Base-by-base conservation (phyloP, 2,113 vertebrate species). In the Cynoglossus semilaevis region DNA sequence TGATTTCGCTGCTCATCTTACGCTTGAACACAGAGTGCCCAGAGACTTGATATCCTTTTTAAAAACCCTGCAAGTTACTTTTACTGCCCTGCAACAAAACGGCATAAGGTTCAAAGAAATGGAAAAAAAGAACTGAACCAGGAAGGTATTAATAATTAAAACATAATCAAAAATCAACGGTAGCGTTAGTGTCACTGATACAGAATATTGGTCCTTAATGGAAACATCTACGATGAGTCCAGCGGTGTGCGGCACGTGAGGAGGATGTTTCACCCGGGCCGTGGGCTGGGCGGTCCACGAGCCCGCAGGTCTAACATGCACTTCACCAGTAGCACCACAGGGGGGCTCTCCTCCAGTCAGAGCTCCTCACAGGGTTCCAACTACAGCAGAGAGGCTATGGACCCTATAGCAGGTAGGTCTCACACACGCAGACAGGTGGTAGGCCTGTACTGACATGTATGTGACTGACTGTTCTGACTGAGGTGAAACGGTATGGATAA, bases 21-120 rank as follows among this genome's bases (percentile, higher is more conserved):
- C 97, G 92, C 96, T 99, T 93, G 97, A 99, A 95, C 97, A 99
- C 92, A 96, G 97, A 94, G 96, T 96, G 88, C 95, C 96, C 88
- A 96, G 97, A 93, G 97, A 99, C 92, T 90, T 98, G 93, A 99
- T 99, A 98, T 99, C 97, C 96, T 99, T 97, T 92, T 43, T 1
- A 55, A 15, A 9, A n/a, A n/a, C n/a, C n/a, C n/a, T n/a, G n/a
- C n/a, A n/a, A 8, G 22, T 29, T 29, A 6, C 22, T 29, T 29
- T 29, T 29, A 29, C 22, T 29, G 22, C n/a, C n/a, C n/a, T n/a
- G n/a, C n/a, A n/a, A n/a, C n/a, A n/a, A n/a, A n/a, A n/a, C n/a
- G n/a, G n/a, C 22, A 29, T 2, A 6, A 29, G 6, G 22, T 29
- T 6, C 22, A 29, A 29, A 29, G 22, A 29, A 6, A 29, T 29